Conservation (phyloP, 2,888 invertebrate genomes). For the Hypomecis punctinalis region DNA sequence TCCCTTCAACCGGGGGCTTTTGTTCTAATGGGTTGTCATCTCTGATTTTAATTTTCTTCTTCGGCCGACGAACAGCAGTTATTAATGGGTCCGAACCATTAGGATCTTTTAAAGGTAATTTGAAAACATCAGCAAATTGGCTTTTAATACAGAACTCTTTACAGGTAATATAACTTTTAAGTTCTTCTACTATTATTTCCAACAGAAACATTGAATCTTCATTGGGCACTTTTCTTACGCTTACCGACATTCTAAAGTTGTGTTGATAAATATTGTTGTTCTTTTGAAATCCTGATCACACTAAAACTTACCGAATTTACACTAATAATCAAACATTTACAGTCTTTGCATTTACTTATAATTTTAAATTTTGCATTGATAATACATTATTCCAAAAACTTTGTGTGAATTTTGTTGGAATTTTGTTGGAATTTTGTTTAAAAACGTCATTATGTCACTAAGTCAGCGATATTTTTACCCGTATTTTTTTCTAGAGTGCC, state of each 20-base stretch:
- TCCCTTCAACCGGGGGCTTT: conserved; percentile 40
- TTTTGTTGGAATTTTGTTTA: not conserved
- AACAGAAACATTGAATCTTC: conserved; percentile 75
- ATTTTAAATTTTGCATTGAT: conserved; percentile 58
- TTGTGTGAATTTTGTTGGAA: not conserved
- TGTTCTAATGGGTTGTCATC: conserved; percentile 30
- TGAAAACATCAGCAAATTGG: conserved; percentile 69
- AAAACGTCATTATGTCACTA: not conserved
- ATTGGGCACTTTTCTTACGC: conserved; percentile 58
- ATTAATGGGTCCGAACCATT: conserved; percentile 41
- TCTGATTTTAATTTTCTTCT: conserved; percentile 52
- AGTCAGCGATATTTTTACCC: not conserved
- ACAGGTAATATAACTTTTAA: conserved; percentile 57
- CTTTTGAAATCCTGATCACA: not conserved
- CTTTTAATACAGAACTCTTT: conserved; percentile 60
- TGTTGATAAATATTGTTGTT: conserved; percentile 6
- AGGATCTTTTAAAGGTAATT: conserved; percentile 59
- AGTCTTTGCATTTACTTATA: too few species aligned
- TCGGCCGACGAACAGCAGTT: conserved; percentile 42
- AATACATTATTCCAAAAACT: conserved; percentile 44
- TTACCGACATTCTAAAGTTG: conserved; percentile 14
- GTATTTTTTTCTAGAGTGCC: conserved; percentile 5
- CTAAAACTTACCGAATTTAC: conserved; percentile 29
- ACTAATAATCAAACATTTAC: conserved; percentile 26
- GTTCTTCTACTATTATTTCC: conserved; percentile 64